phyloP scores from a whole-genome alignment of 2,113 vertebrate species.

The Myocastor coypus region DNA sequence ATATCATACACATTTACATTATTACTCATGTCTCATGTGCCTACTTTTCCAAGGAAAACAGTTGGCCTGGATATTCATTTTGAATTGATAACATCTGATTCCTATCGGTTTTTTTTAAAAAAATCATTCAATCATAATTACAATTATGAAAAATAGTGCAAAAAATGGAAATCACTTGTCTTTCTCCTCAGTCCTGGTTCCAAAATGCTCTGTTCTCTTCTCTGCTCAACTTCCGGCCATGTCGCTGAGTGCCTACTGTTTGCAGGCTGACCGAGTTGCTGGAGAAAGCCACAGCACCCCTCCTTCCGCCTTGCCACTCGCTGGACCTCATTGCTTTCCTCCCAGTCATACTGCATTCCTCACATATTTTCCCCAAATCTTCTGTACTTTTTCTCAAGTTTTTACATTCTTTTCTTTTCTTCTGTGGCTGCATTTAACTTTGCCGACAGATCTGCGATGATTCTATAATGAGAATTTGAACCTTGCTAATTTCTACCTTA shows the following conservation, averaged over 20 bases:
- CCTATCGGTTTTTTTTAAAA: neutral
- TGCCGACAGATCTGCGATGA: neutral
- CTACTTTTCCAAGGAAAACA: constrained; percentile 23
- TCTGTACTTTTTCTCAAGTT: neutral
- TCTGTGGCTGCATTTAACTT: neutral
- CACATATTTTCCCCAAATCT: neutral
- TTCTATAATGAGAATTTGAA: neutral
- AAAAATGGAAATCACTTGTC: neutral
- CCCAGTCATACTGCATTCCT: neutral
- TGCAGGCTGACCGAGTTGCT: neutral
- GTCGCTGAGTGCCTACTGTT: neutral
- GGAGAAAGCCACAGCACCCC: neutral
- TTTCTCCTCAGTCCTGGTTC: neutral
- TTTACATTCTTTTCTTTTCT: neutral
- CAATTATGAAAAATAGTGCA: neutral
- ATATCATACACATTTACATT: neutral
- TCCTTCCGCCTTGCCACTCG: neutral
- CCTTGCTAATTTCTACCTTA: neutral
- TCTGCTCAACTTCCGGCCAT: neutral
- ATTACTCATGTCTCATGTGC: neutral
- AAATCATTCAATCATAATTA: neutral
- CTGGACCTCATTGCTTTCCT: neutral
- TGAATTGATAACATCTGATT: constrained; percentile 18
- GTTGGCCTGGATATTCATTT: neutral
- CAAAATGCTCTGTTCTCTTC: neutral